phyloP scores from a whole-genome alignment of 2,113 vertebrate genomes.

The Cryptotis parvus region DNA sequence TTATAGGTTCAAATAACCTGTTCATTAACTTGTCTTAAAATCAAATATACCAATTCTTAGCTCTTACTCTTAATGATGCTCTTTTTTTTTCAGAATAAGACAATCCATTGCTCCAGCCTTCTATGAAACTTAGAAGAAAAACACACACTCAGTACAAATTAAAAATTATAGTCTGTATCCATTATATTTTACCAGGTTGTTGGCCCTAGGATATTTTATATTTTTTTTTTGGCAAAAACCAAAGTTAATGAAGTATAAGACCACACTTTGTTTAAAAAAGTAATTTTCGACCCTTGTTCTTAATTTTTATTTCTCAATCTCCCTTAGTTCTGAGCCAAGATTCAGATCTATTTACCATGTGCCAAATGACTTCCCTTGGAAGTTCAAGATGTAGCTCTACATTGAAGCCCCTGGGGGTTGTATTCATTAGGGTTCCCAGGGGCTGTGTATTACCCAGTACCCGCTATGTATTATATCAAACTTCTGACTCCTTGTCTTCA shows the following conservation, averaged over 20 bases:
- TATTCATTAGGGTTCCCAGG: not conserved
- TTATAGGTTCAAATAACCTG: not conserved
- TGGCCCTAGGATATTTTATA: not conserved
- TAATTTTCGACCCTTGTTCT: slow-evolving; percentile 42
- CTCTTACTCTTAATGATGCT: not conserved
- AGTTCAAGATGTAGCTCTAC: not conserved
- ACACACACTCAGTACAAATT: not conserved
- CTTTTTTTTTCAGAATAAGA: slow-evolving; percentile 34
- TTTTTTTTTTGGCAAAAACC: not conserved
- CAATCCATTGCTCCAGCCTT: not conserved
- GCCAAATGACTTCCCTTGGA: slow-evolving; percentile 33
- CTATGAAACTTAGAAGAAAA: slow-evolving; percentile 29
- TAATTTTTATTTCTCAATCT: slow-evolving; percentile 32
- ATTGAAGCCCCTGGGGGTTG: not conserved
- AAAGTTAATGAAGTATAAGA: slow-evolving; percentile 23
- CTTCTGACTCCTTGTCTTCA: not conserved
- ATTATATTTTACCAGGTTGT: not conserved
- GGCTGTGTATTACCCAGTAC: not conserved
- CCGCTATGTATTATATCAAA: not conserved
- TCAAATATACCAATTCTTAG: not conserved
- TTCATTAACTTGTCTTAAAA: not conserved
- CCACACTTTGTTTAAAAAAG: slow-evolving; percentile 40
- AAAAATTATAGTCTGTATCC: not conserved
- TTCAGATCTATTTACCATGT: slow-evolving; percentile 31
- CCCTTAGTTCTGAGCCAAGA: slow-evolving; percentile 51